Conservation (phyloP, 2,888 invertebrate species). For the Pristionchus mayeri region DNA sequence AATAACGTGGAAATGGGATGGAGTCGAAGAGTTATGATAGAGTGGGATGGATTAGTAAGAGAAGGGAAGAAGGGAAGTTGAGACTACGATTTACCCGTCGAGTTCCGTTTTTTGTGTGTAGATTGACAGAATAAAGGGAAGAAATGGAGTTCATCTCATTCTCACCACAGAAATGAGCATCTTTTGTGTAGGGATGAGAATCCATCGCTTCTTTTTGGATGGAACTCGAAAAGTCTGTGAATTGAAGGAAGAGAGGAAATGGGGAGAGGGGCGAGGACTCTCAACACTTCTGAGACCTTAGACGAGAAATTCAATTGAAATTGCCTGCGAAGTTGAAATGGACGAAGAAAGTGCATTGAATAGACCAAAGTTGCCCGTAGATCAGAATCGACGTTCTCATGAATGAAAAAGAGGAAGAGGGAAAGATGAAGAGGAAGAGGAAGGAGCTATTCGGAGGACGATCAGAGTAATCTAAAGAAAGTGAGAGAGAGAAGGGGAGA, state of each 20-base stretch:
- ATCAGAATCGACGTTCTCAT: too few relatives aligned
- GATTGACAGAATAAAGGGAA: not conserved
- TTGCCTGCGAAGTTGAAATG: not conserved
- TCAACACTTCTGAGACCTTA: not conserved
- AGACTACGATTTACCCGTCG: not conserved
- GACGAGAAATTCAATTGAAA: constrained; percentile 16
- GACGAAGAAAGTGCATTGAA: not conserved
- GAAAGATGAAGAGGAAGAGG: not conserved
- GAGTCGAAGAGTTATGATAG: constrained; percentile 37
- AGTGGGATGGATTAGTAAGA: not conserved
- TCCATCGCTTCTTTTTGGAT: not conserved
- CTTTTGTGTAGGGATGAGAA: not conserved
- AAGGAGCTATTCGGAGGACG: not conserved
- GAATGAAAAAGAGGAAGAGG: not conserved
- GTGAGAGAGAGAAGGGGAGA: not conserved
- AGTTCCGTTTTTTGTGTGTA: not conserved
- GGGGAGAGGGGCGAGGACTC: not conserved
- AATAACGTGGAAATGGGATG: constrained; percentile 1
- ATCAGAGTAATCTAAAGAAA: not conserved
- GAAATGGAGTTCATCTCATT: not conserved
- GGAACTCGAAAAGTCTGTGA: not conserved
- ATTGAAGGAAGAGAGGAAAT: not conserved
- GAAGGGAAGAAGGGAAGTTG: not conserved
- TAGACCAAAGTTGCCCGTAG: too few relatives aligned
- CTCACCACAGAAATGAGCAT: constrained; percentile 10